Evolutionary conservation across 2,113 vertebrate genomes (phyloP).

Genomic region (Esox niger): DNA sequence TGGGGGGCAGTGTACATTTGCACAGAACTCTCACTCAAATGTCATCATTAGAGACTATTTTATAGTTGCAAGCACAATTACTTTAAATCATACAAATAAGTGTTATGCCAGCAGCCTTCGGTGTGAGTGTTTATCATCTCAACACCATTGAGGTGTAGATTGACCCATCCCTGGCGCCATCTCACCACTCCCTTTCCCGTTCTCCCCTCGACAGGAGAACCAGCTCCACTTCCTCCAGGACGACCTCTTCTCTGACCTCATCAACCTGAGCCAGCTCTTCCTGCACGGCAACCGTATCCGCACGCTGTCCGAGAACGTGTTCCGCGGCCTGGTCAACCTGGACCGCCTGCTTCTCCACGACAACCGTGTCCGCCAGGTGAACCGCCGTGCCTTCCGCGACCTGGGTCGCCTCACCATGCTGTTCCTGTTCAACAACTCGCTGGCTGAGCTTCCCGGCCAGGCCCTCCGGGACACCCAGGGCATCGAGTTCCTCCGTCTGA

Average conservation of each 20-base stretch:
- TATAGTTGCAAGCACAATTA: too few relatives aligned
- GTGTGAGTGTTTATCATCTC: not conserved
- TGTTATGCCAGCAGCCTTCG: too few relatives aligned
- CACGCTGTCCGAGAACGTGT: slow-evolving; percentile 87
- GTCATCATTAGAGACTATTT: too few relatives aligned
- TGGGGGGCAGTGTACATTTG: slow-evolving; percentile 35
- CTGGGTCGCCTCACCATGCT: slow-evolving; percentile 93
- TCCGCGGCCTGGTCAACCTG: slow-evolving; percentile 87
- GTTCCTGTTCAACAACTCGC: slow-evolving; percentile 96
- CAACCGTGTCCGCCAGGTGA: slow-evolving; percentile 87
- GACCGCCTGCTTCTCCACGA: slow-evolving; percentile 94
- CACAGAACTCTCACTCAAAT: not conserved
- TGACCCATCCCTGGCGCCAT: not conserved
- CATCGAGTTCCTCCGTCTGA: slow-evolving; percentile 93
- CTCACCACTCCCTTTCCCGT: not conserved
- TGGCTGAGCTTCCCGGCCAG: slow-evolving; percentile 86
- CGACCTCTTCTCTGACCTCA: slow-evolving; percentile 92
- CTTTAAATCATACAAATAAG: too few relatives aligned
- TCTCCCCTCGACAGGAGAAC: slow-evolving; percentile 77
- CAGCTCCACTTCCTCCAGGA: slow-evolving; percentile 93
- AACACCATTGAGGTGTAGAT: slow-evolving; percentile 2
- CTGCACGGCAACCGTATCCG: slow-evolving; percentile 93
- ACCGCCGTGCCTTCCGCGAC: slow-evolving; percentile 85
- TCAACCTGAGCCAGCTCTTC: slow-evolving; percentile 95
- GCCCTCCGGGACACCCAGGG: slow-evolving; percentile 84